Conservation (phyloP, 2,113 vertebrate species). For the Dissostichus mawsoni region DNA sequence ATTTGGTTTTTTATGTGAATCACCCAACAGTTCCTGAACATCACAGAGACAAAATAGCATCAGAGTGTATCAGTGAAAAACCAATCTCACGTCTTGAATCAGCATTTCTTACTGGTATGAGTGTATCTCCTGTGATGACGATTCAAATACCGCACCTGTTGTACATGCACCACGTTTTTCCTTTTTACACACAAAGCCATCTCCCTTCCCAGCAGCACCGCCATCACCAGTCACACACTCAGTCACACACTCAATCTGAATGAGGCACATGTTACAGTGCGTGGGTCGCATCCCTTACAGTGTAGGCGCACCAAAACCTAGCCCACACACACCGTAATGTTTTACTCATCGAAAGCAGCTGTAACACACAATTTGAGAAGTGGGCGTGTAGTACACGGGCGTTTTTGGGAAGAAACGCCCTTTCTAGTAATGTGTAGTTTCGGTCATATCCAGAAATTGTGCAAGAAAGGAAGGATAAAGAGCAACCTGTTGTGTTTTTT, state of each 20-base stretch:
- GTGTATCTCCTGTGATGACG: slow-evolving; percentile 20
- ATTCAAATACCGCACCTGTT: neutral
- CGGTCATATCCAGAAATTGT: slow-evolving; percentile 7
- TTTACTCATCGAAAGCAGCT: slow-evolving; percentile 35
- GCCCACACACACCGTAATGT: slow-evolving; percentile 22
- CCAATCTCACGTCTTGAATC: neutral
- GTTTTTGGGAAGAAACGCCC: slow-evolving; percentile 58
- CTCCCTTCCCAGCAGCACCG: slow-evolving; percentile 52
- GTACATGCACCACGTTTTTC: slow-evolving; percentile 11
- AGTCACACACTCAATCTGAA: slow-evolving; percentile 2
- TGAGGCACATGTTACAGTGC: slow-evolving; percentile 7
- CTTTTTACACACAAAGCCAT: slow-evolving; percentile 18
- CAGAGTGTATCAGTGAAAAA: too few species aligned
- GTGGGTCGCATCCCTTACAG: neutral
- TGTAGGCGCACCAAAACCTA: slow-evolving; percentile 46
- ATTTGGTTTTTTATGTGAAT: too few species aligned
- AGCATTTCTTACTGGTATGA: neutral
- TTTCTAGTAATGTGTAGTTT: slow-evolving; percentile 45
- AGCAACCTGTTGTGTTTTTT: neutral
- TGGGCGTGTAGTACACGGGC: slow-evolving; percentile 27
- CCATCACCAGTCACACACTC: slow-evolving; percentile 1
- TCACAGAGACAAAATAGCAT: too few species aligned
- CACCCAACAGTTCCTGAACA: too few species aligned
- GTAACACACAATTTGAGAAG: slow-evolving; percentile 22
- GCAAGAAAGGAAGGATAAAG: neutral